These are phyloP conservation scores for Sesia apiformis DNA, from an alignment of 2,888 invertebrate species.

Conservation along the genomic window DNA sequence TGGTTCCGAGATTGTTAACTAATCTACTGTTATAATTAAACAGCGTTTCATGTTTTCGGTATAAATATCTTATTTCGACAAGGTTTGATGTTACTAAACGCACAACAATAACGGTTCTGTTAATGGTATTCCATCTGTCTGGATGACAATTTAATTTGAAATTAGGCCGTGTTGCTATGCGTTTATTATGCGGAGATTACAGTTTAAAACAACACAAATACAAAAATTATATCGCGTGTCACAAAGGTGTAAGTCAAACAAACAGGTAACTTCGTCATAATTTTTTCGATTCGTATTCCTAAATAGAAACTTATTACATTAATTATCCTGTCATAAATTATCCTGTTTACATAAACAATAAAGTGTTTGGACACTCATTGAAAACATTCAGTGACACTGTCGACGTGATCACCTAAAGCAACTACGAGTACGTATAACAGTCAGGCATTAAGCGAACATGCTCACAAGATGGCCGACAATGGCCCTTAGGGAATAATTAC, in stretches of 20 bases:
- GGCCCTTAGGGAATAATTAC: conserved; percentile 73
- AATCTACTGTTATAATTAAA: conserved; percentile 69
- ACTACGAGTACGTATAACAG: conserved; percentile 62
- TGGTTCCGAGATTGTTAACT: conserved; percentile 66
- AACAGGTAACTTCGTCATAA: too few species aligned
- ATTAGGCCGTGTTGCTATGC: too few species aligned
- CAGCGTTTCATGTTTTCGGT: conserved; percentile 36
- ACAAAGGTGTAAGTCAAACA: too few species aligned
- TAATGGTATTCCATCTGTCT: too few species aligned
- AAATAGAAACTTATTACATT: too few species aligned
- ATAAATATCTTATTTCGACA: not conserved
- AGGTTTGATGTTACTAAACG: not conserved
- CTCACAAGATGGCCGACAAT: conserved; percentile 73
- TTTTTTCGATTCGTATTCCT: too few species aligned
- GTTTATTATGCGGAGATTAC: too few species aligned
- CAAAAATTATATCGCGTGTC: too few species aligned
- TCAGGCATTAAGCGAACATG: conserved; percentile 58
- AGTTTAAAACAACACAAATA: too few species aligned
- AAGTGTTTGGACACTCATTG: conserved; percentile 18
- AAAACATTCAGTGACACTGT: conserved; percentile 46
- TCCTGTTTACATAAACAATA: not conserved
- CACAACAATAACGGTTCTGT: not conserved
- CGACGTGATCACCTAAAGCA: conserved; percentile 47
- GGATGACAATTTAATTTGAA: too few species aligned
- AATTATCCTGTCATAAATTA: not conserved